A percentile compares a stretch with the other conserved stretches of the same genome.
These are phyloP conservation scores for Halichoeres trimaculatus DNA, from an alignment of 2,113 vertebrate genomes.

Conservation along the genomic window DNA sequence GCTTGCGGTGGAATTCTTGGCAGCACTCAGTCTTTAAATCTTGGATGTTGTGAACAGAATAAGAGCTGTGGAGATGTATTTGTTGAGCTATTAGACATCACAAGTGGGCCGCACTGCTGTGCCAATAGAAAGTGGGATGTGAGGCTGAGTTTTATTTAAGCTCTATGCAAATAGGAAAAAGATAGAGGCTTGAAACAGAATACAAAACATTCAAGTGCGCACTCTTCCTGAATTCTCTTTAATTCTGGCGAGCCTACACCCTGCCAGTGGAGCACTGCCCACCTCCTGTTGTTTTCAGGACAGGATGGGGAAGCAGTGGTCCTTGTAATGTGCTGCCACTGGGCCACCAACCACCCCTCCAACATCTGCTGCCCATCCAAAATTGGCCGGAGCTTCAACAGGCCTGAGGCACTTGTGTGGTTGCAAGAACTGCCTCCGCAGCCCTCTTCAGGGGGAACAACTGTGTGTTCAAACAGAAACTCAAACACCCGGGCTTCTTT, in stretches of 20 bases:
- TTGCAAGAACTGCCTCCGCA: slow-evolving; percentile 47
- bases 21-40: slow-evolving; percentile 42
- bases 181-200: slow-evolving; percentile 56
- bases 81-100: slow-evolving; percentile 84
- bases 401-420: slow-evolving; percentile 10
- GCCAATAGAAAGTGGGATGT: slow-evolving; percentile 79
- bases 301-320: slow-evolving; percentile 56
- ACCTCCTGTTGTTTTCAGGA: slow-evolving; percentile 66
- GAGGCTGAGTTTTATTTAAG: slow-evolving; percentile 76
- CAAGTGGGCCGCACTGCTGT: slow-evolving; percentile 77
- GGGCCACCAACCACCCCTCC: slow-evolving; percentile 58
- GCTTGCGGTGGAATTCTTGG: slow-evolving; percentile 51
- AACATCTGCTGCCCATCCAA: slow-evolving; percentile 67
- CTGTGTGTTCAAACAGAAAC: slow-evolving; percentile 85
- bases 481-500: slow-evolving; percentile 83
- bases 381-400: slow-evolving; percentile 56
- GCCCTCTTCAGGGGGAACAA: slow-evolving; percentile 59
- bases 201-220: slow-evolving; percentile 50
- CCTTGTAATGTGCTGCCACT: slow-evolving; percentile 56
- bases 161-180: slow-evolving; percentile 80
- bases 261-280: slow-evolving; percentile 57
- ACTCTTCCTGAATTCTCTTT: slow-evolving; percentile 50
- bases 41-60: slow-evolving; percentile 53
- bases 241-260: slow-evolving; percentile 49
- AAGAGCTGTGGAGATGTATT: slow-evolving; percentile 78